These are phyloP conservation scores for Philereme transversata DNA, from an alignment of 2,888 invertebrate genomes.

Conservation along the genomic window DNA sequence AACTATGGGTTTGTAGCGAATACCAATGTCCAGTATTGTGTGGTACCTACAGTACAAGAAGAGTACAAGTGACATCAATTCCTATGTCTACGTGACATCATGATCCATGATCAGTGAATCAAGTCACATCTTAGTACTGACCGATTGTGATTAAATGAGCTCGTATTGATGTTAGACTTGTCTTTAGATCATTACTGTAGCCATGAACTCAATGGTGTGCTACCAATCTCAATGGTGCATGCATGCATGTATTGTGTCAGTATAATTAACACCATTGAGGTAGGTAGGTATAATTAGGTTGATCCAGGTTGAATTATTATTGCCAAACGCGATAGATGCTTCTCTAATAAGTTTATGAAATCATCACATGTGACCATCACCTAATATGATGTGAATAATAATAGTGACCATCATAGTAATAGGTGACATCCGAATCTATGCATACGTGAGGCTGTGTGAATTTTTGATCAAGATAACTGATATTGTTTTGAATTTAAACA, in stretches of 20 bases:
- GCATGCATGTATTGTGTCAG: conserved; percentile 4
- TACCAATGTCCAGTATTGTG: conserved; percentile 31
- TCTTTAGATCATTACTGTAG: conserved; percentile 17
- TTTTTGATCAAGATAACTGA: conserved; percentile 14
- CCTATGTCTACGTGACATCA: conserved; percentile 31
- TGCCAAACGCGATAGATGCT: conserved; percentile 1
- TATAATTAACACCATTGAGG: conserved; percentile 6
- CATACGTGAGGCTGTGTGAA: conserved; percentile 23
- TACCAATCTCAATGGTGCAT: conserved; percentile 4
- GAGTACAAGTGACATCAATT: conserved; percentile 20
- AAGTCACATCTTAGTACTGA: conserved; percentile 30
- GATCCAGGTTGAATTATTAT: conserved; percentile 2
- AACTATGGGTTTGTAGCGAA: conserved; percentile 28
- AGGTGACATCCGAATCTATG: conserved; percentile 19
- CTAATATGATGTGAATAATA: conserved; percentile 18
- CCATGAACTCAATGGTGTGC: conserved; percentile 23
- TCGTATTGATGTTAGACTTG: conserved; percentile 28
- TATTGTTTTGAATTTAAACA: conserved; percentile 13
- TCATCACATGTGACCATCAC: conserved; percentile 24
- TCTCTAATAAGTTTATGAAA: conserved; percentile 12
- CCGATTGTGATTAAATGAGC: conserved; percentile 31
- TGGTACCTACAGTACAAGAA: not conserved
- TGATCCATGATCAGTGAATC: conserved; percentile 34
- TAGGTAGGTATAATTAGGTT: conserved; percentile 1
- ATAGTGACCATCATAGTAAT: conserved; percentile 19